These are phyloP conservation scores for Pitta sordida DNA, from an alignment of 2,113 vertebrate genomes.

Conservation along the genomic window DNA sequence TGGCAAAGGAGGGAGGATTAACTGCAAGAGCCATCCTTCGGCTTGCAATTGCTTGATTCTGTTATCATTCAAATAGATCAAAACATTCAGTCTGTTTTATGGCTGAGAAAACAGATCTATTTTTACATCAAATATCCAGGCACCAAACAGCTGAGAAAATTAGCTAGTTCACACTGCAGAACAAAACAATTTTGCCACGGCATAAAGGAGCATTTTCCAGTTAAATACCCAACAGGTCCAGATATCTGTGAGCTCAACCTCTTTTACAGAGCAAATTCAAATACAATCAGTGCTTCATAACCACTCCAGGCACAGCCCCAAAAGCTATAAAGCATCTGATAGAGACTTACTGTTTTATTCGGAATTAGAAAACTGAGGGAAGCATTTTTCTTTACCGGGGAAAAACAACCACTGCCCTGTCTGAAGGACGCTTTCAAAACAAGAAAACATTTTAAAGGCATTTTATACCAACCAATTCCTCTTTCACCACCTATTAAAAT, in stretches of 20 bases:
- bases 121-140: constrained; percentile 3
- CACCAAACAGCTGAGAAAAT: constrained; percentile 18
- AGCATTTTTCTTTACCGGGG: not conserved
- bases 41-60: not conserved
- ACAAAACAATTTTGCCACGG: not conserved
- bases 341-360: not conserved
- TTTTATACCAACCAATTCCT: not conserved
- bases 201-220: not conserved
- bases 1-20: not conserved
- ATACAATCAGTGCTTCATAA: not conserved
- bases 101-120: not conserved
- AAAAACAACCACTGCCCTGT: not conserved
- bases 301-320: not conserved
- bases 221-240: not conserved
- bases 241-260: not conserved
- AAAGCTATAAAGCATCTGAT: not conserved
- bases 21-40: not conserved
- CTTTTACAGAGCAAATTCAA: not conserved
- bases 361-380: not conserved
- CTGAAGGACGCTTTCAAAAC: not conserved
- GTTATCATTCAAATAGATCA: not conserved
- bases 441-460: not conserved
- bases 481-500: not conserved
- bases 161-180: not conserved
- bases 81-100: not conserved